Conservation (phyloP, 2,797 vertebrate genomes). For the Platalea minor region DNA sequence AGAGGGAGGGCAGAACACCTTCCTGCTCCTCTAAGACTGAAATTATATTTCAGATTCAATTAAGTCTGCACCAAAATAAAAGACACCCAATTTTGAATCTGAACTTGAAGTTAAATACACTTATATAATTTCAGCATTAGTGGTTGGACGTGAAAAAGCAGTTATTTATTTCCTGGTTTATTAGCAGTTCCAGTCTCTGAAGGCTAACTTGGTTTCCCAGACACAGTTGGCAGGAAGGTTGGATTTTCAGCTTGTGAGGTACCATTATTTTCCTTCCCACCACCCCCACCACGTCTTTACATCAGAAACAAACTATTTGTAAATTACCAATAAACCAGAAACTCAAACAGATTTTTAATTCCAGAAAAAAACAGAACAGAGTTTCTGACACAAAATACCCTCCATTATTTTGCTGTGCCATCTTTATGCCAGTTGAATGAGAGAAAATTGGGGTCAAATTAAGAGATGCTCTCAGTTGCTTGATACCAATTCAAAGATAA, state of each 20-base stretch:
- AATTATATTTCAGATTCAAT: background rate
- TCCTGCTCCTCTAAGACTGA: background rate
- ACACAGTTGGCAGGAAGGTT: background rate
- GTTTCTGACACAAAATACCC: background rate
- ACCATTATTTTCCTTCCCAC: background rate
- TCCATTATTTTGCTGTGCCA: background rate
- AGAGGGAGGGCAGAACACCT: background rate
- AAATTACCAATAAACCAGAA: background rate
- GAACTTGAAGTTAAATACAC: background rate
- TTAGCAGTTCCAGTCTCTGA: background rate
- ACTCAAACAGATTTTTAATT: background rate
- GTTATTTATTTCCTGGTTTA: background rate
- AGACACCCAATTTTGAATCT: background rate
- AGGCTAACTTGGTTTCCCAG: background rate
- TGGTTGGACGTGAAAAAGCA: background rate
- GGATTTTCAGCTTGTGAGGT: background rate
- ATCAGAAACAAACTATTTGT: background rate
- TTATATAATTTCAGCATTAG: background rate
- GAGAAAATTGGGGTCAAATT: background rate
- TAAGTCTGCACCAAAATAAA: background rate
- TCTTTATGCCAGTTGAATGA: background rate
- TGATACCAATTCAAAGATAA: background rate
- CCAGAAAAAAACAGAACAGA: background rate
- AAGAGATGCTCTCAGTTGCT: background rate
- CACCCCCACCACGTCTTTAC: fast-evolving